Evolutionary conservation across 2,888 invertebrate species (phyloP).

Genomic region (Loripinus fragilis): DNA sequence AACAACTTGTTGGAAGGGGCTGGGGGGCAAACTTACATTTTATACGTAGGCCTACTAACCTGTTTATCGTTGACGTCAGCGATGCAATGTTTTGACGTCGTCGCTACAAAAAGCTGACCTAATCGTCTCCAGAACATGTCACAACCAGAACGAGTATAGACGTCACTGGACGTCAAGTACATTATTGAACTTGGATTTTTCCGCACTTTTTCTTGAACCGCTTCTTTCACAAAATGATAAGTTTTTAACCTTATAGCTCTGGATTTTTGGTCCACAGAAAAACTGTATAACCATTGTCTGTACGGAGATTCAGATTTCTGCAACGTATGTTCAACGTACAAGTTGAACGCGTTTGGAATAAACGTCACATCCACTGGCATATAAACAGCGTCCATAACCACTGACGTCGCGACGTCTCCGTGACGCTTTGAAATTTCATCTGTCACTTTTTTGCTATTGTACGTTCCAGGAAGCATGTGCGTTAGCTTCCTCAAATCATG

Average conservation of each 20-base stretch:
- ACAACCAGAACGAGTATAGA: slow-evolving; percentile 67
- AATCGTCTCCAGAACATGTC: slow-evolving; percentile 74
- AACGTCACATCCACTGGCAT: slow-evolving; percentile 65
- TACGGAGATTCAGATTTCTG: slow-evolving; percentile 59
- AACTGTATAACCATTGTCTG: slow-evolving; percentile 67
- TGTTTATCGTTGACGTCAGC: slow-evolving; percentile 65
- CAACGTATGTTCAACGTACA: slow-evolving; percentile 67
- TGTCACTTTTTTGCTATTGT: slow-evolving; percentile 53
- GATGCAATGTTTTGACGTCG: slow-evolving; percentile 69
- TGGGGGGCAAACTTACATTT: no score
- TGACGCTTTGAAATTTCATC: slow-evolving; percentile 37
- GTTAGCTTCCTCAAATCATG: slow-evolving; percentile 55
- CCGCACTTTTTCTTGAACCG: slow-evolving; percentile 47
- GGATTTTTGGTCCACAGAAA: slow-evolving; percentile 53
- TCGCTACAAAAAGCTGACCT: slow-evolving; percentile 67
- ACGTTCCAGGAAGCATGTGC: slow-evolving; percentile 61
- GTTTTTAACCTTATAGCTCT: slow-evolving; percentile 61
- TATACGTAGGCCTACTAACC: no score
- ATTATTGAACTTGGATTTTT: slow-evolving; percentile 53
- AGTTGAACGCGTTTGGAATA: slow-evolving; percentile 60
- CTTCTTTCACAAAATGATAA: slow-evolving; percentile 54
- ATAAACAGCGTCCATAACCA: slow-evolving; percentile 57
- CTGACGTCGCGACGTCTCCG: slow-evolving; percentile 26
- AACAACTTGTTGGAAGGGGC: no score
- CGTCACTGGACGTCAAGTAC: slow-evolving; percentile 55